These are phyloP conservation scores for Tringa solitaria DNA, from an alignment of 2,113 vertebrate species.

Conservation along the genomic window DNA sequence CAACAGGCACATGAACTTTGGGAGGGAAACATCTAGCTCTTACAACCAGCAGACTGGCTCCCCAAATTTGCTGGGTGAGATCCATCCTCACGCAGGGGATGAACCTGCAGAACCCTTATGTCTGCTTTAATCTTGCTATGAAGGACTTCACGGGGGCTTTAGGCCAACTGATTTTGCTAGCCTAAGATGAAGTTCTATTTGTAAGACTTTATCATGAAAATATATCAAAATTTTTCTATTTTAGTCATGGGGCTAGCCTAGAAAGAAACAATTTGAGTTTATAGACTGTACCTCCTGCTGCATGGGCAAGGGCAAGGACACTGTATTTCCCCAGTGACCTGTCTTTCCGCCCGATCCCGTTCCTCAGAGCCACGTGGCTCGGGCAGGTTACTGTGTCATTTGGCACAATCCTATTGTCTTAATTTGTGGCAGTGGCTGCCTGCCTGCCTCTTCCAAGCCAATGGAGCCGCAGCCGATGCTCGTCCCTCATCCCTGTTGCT, in stretches of 20 bases:
- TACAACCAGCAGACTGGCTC: background rate
- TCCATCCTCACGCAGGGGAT: background rate
- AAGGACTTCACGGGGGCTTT: background rate
- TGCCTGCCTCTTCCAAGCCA: background rate
- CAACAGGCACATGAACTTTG: background rate
- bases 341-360: rapidly evolving
- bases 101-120: background rate
- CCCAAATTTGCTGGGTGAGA: background rate
- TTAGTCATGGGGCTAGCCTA: background rate
- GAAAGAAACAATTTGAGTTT: background rate
- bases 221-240: background rate
- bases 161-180: background rate
- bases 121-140: background rate
- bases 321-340: background rate
- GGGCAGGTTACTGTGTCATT: background rate
- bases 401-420: background rate
- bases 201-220: background rate
- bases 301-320: background rate
- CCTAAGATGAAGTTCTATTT: background rate
- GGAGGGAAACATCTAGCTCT: background rate
- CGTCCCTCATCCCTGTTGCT: rapidly evolving
- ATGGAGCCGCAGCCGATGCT: background rate
- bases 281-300: background rate
- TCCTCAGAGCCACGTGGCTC: background rate
- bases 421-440: background rate